phyloP scores from a whole-genome alignment of 1,140 invertebrate genomes.

The Drosophila pallidifrons region DNA sequence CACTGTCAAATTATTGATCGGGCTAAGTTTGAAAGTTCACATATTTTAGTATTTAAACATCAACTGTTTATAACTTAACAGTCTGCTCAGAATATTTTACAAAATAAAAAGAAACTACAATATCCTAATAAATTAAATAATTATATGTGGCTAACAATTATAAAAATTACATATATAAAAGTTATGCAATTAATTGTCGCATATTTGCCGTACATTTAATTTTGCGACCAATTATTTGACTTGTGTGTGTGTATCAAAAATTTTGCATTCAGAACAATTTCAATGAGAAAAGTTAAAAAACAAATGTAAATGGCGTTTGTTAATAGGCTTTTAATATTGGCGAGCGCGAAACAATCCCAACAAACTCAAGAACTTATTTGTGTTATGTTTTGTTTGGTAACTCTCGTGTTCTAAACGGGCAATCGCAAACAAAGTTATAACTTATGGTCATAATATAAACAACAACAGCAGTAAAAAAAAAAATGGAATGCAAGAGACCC shows the following conservation, averaged over 20 bases:
- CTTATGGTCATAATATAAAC: constrained; percentile 13
- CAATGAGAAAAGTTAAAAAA: constrained; percentile 57
- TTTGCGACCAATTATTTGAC: constrained; percentile 26
- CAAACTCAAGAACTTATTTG: constrained; percentile 33
- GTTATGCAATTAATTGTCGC: background rate
- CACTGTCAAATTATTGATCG: constrained; percentile 23
- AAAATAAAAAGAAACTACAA: background rate
- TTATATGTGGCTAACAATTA: background rate
- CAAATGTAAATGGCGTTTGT: constrained; percentile 64
- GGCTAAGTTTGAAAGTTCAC: background rate
- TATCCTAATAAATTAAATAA: background rate
- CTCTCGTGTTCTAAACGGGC: constrained; percentile 17
- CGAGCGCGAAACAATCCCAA: constrained; percentile 28
- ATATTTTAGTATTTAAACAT: background rate
- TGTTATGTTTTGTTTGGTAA: constrained; percentile 6
- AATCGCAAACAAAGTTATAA: constrained; percentile 31
- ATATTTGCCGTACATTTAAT: constrained; percentile 10
- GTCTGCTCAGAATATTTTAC: background rate
- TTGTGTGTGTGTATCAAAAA: constrained; percentile 47
- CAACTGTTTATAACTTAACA: background rate
- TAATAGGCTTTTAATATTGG: constrained; percentile 33
- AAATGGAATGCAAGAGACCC: constrained; percentile 12
- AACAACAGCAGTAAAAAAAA: background rate
- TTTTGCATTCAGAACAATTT: constrained; percentile 85
- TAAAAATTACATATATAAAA: background rate